A percentile compares a stretch with the other conserved stretches of the same genome.
These are phyloP conservation scores for Melanostoma mellinum DNA, from an alignment of 2,888 invertebrate genomes.

Conservation along the genomic window DNA sequence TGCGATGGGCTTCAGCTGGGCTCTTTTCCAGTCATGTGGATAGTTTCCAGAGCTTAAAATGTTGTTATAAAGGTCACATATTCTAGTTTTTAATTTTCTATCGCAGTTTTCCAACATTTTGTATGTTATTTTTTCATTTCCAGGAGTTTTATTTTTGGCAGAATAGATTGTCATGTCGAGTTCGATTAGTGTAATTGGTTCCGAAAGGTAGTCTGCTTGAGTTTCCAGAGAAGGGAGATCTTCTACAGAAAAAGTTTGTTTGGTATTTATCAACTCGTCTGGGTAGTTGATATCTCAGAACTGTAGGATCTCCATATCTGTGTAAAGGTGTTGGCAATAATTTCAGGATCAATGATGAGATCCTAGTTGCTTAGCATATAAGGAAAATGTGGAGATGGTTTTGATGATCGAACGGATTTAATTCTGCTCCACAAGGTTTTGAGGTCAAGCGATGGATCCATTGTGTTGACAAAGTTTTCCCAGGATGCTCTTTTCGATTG, in stretches of 20 bases:
- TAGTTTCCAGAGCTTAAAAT: background rate
- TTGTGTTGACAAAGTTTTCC: slow-evolving; percentile 11
- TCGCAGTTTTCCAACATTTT: background rate
- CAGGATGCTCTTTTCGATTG: slow-evolving; percentile 5
- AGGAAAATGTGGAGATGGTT: background rate
- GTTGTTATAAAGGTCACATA: background rate
- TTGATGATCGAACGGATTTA: background rate
- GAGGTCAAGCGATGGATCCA: slow-evolving; percentile 5
- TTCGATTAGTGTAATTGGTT: slow-evolving; percentile 3
- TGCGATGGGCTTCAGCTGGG: slow-evolving; percentile 1
- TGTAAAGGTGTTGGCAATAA: slow-evolving; percentile 7
- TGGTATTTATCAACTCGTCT: background rate
- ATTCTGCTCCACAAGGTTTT: slow-evolving; percentile 9
- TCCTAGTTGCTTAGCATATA: background rate
- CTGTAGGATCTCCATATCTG: slow-evolving; percentile 14
- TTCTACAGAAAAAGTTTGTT: background rate
- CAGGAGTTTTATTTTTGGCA: background rate
- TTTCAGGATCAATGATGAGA: background rate
- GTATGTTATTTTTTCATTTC: slow-evolving; percentile 1
- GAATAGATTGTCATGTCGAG: background rate
- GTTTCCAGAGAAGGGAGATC: background rate
- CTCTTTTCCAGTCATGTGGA: slow-evolving; percentile 22
- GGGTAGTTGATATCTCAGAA: background rate
- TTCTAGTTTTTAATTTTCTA: slow-evolving; percentile 5
- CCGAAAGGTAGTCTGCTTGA: background rate